These are phyloP conservation scores for Petrolisthes manimaculis DNA, from an alignment of 2,888 invertebrate species.

Conservation along the genomic window DNA sequence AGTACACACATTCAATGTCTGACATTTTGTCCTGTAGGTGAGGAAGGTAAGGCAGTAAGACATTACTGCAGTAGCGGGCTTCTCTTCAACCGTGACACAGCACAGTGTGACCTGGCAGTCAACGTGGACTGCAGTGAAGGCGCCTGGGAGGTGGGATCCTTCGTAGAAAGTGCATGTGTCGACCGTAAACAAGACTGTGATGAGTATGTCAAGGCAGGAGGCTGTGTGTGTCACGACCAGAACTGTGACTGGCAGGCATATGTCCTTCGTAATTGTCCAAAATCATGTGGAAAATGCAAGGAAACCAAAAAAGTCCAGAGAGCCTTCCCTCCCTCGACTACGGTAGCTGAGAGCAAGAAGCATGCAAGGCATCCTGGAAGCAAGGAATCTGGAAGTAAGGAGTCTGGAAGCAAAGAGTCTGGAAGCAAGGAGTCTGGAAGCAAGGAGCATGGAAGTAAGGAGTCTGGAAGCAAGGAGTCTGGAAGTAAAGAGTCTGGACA, in stretches of 20 bases:
- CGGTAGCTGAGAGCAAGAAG: constrained; percentile 19
- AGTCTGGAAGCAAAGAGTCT: not conserved
- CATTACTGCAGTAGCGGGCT: constrained; percentile 63
- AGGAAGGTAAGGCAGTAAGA: constrained; percentile 54
- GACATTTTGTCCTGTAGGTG: constrained; percentile 26
- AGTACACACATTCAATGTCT: not conserved
- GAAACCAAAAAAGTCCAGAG: constrained; percentile 3
- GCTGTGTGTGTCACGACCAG: constrained; percentile 41
- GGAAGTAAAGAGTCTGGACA: constrained; percentile 14
- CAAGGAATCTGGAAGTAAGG: constrained; percentile 12
- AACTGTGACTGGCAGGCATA: constrained; percentile 56
- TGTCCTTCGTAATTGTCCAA: constrained; percentile 52
- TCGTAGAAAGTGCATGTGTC: constrained; percentile 18
- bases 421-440: constrained; percentile 37
- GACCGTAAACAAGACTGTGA: constrained; percentile 50
- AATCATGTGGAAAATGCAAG: constrained; percentile 52
- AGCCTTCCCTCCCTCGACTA: not conserved
- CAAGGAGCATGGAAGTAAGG: not conserved
- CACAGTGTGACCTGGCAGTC: constrained; percentile 65
- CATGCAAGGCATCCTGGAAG: not conserved
- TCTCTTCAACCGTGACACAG: constrained; percentile 62
- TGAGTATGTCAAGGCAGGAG: constrained; percentile 41
- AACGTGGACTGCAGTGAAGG: constrained; percentile 64
- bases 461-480: not conserved
- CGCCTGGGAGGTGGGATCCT: constrained; percentile 35